Evolutionary conservation across 2,888 invertebrate species (phyloP), one percentile per base, ranked within the genome.

Genomic region (Epistrophe grossulariae): DNA sequence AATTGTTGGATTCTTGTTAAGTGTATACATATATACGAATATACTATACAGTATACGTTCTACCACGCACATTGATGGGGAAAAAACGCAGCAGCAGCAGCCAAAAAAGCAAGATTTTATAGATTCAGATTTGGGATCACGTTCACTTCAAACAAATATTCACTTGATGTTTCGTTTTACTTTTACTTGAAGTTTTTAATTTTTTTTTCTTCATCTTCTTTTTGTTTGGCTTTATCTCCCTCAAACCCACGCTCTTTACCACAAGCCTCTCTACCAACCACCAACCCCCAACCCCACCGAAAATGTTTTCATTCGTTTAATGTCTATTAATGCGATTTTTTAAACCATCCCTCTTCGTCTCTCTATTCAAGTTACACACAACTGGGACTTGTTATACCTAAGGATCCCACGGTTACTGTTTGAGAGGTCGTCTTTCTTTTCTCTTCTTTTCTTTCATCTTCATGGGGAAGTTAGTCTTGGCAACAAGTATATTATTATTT

Each of bases 271-370:
- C 43, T 8, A 24, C 24, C 24, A 24, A 24, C 43, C 3, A 8
- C 35, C 9, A 7, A 19, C 4, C 13, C 24, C 0, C 2, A 3
- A 4, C 0, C 24, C 24, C 13, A 0, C 1, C 6, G 2, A 43
- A 73, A 66, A 76, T 60, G 43, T 45, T 78, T 70, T 57, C 52
- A 71, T 78, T 62, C 59, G 48, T 66, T 78, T 70, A 52, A 71
- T 60, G 70, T 62, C 31, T 50, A 60, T 70, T 71, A 78, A 78
- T 78, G 78, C 78, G 52, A 78, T 78, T 78, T 62, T n/a, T 52
- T 66, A 45, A 60, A 68, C 40, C 77, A 52, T 50, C 59, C 68
- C 10, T 19, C 19, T 38, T 8, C 31, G 15, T n/a, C 31, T 28
- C 38, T 45, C 13, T 52, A 24, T 52, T 52, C 19, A 24, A 52